A percentile compares a stretch with the other conserved stretches of the same genome.
Evolutionary conservation across 2,113 vertebrate species (phyloP).

Genomic region (Saccopteryx leptura): DNA sequence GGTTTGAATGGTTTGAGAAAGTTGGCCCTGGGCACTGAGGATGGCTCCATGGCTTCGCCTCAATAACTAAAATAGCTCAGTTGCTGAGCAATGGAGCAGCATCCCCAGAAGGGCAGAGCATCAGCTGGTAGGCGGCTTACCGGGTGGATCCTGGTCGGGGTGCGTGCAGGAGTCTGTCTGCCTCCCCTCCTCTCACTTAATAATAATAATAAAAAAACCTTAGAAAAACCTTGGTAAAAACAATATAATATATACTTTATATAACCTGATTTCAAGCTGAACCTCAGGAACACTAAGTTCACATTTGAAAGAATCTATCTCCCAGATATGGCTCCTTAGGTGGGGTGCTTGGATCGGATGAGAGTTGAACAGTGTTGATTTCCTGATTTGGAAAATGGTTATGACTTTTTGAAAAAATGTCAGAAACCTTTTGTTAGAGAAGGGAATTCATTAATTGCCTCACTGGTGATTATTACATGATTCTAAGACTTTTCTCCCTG

Average conservation of each 20-base stretch:
- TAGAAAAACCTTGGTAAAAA: not conserved
- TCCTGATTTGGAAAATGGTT: not conserved
- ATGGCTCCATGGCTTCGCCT: too few species aligned
- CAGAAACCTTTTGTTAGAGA: not conserved
- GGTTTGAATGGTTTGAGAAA: too few species aligned
- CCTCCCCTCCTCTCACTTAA: too few species aligned
- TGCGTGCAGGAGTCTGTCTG: too few species aligned
- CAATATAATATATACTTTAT: not conserved
- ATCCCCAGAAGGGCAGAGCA: too few species aligned
- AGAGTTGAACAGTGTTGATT: not conserved
- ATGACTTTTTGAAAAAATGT: not conserved
- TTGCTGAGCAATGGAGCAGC: too few species aligned
- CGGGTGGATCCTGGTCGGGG: too few species aligned
- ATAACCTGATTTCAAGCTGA: not conserved
- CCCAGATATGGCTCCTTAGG: not conserved
- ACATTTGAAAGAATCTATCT: not conserved
- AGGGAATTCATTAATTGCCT: conserved; percentile 37
- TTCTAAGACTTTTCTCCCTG: not conserved
- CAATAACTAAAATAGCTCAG: too few species aligned
- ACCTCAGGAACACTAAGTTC: not conserved
- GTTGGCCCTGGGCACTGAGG: too few species aligned
- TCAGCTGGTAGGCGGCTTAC: too few species aligned
- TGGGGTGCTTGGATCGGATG: not conserved
- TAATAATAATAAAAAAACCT: too few species aligned
- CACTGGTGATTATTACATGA: not conserved